Evolutionary conservation across 2,113 vertebrate species (phyloP).

Genomic region (Pelvicachromis taeniatus): DNA sequence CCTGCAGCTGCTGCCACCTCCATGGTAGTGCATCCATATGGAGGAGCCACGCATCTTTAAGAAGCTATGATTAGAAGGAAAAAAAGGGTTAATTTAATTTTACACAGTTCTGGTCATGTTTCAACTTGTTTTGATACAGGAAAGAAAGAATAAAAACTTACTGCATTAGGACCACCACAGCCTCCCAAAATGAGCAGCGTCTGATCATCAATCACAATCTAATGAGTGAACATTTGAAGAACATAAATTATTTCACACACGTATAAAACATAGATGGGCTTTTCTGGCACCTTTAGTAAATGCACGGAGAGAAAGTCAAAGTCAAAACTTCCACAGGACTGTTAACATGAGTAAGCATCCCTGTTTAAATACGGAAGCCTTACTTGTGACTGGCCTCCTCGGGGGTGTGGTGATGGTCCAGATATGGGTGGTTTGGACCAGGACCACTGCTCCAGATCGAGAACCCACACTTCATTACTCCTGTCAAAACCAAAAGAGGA

Average conservation of each 20-base stretch:
- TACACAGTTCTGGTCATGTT: background rate
- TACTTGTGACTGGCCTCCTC: slow-evolving; percentile 97
- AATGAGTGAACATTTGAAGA: background rate
- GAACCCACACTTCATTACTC: slow-evolving; percentile 97
- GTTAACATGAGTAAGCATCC: background rate
- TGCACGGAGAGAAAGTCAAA: background rate
- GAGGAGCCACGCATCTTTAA: slow-evolving; percentile 95
- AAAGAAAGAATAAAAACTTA: slow-evolving; percentile 65
- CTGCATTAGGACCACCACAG: slow-evolving; percentile 97
- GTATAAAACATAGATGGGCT: background rate
- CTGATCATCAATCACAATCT: slow-evolving; percentile 92
- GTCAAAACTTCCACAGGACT: background rate
- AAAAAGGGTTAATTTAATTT: background rate
- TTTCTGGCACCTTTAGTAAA: background rate
- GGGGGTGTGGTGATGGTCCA: slow-evolving; percentile 85
- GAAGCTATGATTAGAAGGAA: slow-evolving; percentile 71
- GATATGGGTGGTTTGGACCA: slow-evolving; percentile 92
- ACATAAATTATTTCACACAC: background rate
- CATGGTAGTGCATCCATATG: slow-evolving; percentile 83
- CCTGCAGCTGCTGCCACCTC: slow-evolving; percentile 93
- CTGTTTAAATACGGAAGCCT: background rate
- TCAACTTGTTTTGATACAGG: background rate
- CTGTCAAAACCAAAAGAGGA: slow-evolving; percentile 58
- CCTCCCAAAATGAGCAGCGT: slow-evolving; percentile 94
- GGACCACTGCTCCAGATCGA: slow-evolving; percentile 96